Percentiles rank a stretch among this genome's conserved stretches.
These are phyloP conservation scores for Adela reaumurella DNA, from an alignment of 2,888 invertebrate genomes.

Conservation along the genomic window DNA sequence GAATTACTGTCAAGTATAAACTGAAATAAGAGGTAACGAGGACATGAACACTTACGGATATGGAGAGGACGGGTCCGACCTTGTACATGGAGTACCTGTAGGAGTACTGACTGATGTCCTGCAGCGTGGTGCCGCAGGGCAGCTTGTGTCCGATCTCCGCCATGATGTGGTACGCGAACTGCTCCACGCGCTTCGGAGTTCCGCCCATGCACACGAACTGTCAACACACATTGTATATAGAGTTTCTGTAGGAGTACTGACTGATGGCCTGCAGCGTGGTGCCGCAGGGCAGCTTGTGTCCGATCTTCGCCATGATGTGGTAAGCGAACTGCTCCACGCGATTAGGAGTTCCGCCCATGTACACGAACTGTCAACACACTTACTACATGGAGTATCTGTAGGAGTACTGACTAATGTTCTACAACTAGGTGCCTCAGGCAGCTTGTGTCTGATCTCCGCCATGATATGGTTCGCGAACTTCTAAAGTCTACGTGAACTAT, in stretches of 20 bases:
- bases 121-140: slow-evolving; percentile 82
- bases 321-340: slow-evolving; percentile 92
- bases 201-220: slow-evolving; percentile 98
- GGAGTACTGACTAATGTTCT: slow-evolving; percentile 87
- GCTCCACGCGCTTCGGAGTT: slow-evolving; percentile 90
- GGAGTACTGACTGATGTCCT: slow-evolving; percentile 87
- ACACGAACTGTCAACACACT: slow-evolving; percentile 76
- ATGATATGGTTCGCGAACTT: slow-evolving; percentile 88
- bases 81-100: slow-evolving; percentile 96
- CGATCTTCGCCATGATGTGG: slow-evolving; percentile 86
- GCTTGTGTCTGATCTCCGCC: slow-evolving; percentile 83
- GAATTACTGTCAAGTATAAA: too few relatives aligned
- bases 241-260: slow-evolving; percentile 87
- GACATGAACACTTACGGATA: slow-evolving; percentile 65
- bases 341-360: slow-evolving; percentile 94
- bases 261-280: slow-evolving; percentile 86
- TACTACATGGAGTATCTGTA: slow-evolving; percentile 95
- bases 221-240: slow-evolving; percentile 63
- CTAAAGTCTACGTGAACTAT: slow-evolving; percentile 89
- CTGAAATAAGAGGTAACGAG: too few relatives aligned
- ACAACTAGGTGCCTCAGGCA: slow-evolving; percentile 82
- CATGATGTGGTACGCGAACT: slow-evolving; percentile 88
- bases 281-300: slow-evolving; percentile 84
- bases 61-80: slow-evolving; percentile 82
- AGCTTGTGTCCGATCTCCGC: slow-evolving; percentile 85